phyloP scores from a whole-genome alignment of 1,140 invertebrate genomes.

The Theocolax elegans region DNA sequence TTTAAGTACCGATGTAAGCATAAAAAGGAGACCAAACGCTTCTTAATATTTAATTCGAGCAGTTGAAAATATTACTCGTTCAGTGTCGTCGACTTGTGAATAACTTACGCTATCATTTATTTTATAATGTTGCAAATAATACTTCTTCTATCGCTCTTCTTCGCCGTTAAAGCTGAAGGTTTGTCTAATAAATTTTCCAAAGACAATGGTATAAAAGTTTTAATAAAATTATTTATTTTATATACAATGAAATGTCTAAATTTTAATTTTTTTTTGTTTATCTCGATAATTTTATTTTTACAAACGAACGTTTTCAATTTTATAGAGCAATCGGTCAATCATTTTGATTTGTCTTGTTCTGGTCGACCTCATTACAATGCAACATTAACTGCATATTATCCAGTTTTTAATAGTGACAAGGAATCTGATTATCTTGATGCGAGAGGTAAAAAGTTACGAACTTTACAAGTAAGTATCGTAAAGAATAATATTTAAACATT shows the following conservation, averaged over 20 bases:
- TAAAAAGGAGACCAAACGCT: neutral
- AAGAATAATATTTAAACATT: too few species aligned
- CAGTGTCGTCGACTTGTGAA: too few species aligned
- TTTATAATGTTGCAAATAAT: neutral
- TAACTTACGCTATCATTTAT: too few species aligned
- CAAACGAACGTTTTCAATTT: too few species aligned
- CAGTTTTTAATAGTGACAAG: slow-evolving; percentile 60
- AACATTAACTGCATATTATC: slow-evolving; percentile 66
- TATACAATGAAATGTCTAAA: neutral
- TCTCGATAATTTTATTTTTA: too few species aligned
- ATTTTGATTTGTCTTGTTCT: slow-evolving; percentile 43
- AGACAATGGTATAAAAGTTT: too few species aligned
- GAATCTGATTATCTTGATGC: slow-evolving; percentile 61
- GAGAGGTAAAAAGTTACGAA: slow-evolving; percentile 61
- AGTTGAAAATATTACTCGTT: neutral
- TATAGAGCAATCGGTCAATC: too few species aligned
- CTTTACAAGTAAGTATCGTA: slow-evolving; percentile 67
- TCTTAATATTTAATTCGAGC: neutral
- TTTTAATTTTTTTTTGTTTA: too few species aligned
- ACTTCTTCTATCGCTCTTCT: neutral
- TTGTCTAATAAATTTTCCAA: too few species aligned
- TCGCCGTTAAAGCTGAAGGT: neutral
- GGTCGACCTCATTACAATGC: slow-evolving; percentile 58
- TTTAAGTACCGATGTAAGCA: neutral
- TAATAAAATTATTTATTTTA: neutral